Evolutionary conservation across 1,140 invertebrate species (phyloP).

Genomic region (Eriocheir sinensis): DNA sequence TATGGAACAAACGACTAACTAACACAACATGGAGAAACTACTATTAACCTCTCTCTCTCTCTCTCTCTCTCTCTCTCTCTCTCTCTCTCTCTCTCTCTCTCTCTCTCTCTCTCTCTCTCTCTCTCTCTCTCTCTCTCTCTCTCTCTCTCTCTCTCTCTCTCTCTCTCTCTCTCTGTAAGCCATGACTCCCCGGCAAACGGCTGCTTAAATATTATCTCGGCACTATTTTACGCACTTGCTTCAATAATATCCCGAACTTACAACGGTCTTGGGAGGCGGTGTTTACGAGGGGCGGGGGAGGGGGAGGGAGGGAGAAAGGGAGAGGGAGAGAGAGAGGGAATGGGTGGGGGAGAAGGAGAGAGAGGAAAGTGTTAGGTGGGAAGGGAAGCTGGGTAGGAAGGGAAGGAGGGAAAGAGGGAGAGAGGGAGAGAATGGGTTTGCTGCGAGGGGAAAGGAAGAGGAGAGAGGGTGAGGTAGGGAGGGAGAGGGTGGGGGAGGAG

Average conservation of each 20-base stretch:
- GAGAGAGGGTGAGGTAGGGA: too few relatives aligned
- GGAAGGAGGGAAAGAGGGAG: too few relatives aligned
- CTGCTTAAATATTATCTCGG: not conserved
- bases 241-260: not conserved
- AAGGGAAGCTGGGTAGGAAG: not conserved
- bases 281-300: not conserved
- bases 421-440: too few relatives aligned
- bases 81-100: slow-evolving; percentile 31
- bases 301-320: not conserved
- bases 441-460: too few relatives aligned
- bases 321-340: not conserved
- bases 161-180: not conserved
- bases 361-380: not conserved
- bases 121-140: slow-evolving; percentile 31
- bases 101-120: slow-evolving; percentile 50
- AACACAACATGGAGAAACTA: too few relatives aligned
- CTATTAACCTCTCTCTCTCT: too few relatives aligned
- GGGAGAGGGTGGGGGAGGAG: too few relatives aligned
- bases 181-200: not conserved
- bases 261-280: not conserved
- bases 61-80: not conserved
- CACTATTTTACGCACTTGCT: not conserved
- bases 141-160: slow-evolving; percentile 30
- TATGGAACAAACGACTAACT: too few relatives aligned
- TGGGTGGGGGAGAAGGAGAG: not conserved